These are phyloP conservation scores for Papio anubis DNA, from an alignment of 2,113 vertebrate species.

Conservation along the genomic window DNA sequence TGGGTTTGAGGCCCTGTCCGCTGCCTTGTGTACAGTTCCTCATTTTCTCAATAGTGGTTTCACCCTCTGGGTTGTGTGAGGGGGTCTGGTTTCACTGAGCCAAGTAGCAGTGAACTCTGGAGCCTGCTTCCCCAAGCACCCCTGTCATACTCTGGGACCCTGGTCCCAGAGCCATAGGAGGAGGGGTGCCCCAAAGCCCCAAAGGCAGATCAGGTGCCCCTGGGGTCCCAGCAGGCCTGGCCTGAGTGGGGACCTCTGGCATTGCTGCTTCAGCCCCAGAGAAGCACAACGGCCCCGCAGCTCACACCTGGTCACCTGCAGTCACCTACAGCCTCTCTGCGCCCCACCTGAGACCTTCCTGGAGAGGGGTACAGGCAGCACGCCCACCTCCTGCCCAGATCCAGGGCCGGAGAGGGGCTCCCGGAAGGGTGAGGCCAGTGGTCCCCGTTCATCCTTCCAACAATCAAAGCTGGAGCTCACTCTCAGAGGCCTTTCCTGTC, in stretches of 20 bases:
- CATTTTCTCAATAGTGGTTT: background rate
- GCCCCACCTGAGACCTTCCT: too few relatives aligned
- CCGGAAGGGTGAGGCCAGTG: background rate
- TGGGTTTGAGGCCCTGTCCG: fast-evolving
- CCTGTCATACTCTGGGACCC: too few relatives aligned
- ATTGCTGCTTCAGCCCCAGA: fast-evolving
- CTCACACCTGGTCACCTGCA: too few relatives aligned
- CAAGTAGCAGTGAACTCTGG: fast-evolving
- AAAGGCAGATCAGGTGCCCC: too few relatives aligned
- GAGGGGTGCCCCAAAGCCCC: too few relatives aligned
- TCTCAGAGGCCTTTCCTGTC: background rate
- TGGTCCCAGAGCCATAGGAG: background rate
- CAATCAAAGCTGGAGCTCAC: background rate
- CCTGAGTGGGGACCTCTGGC: fast-evolving
- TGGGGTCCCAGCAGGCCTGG: fast-evolving
- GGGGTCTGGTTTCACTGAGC: background rate
- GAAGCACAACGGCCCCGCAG: fast-evolving
- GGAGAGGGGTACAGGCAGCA: fast-evolving
- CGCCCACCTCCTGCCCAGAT: fast-evolving
- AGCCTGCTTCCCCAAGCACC: background rate
- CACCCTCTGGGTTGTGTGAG: fast-evolving
- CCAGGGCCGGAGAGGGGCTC: fast-evolving
- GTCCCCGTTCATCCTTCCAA: background rate
- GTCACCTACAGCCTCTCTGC: fast-evolving
- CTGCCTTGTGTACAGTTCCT: fast-evolving